Evolutionary conservation across 2,797 vertebrate species (phyloP).

Genomic region (Fundulus diaphanus): DNA sequence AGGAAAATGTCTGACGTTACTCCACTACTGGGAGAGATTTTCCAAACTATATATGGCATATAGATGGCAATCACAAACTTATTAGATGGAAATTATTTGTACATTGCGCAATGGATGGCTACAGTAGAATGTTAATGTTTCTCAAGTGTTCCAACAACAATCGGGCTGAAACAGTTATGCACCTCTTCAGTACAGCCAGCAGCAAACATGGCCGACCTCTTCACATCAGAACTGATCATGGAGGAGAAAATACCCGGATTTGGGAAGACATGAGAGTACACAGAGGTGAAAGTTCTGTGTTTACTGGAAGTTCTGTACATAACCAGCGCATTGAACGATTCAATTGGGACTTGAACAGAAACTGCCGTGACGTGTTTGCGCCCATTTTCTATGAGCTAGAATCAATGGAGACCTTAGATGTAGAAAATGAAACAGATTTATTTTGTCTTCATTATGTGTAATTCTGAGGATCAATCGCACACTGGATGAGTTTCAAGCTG

Average conservation of each 20-base stretch:
- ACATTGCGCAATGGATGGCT: constrained; percentile 2
- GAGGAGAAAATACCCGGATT: neutral
- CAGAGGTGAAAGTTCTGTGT: neutral
- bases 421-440: constrained; percentile 31
- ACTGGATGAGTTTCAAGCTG: constrained; percentile 34
- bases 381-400: constrained; percentile 28
- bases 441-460: constrained; percentile 38
- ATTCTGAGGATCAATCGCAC: constrained; percentile 29
- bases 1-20: too few species aligned
- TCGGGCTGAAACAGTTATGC: neutral
- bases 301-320: constrained; percentile 3
- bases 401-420: constrained; percentile 20
- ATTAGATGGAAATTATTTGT: too few species aligned
- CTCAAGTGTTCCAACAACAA: constrained; percentile 16
- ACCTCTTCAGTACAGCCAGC: neutral
- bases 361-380: constrained; percentile 14
- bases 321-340: neutral
- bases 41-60: too few species aligned
- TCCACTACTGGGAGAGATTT: too few species aligned
- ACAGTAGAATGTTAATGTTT: constrained; percentile 32
- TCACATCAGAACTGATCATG: neutral
- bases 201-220: neutral
- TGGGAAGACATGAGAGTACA: neutral
- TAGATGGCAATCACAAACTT: too few species aligned
- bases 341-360: neutral